These are phyloP conservation scores for Enteromius radiatus DNA, from an alignment of 2,797 vertebrate genomes.

Conservation along the genomic window DNA sequence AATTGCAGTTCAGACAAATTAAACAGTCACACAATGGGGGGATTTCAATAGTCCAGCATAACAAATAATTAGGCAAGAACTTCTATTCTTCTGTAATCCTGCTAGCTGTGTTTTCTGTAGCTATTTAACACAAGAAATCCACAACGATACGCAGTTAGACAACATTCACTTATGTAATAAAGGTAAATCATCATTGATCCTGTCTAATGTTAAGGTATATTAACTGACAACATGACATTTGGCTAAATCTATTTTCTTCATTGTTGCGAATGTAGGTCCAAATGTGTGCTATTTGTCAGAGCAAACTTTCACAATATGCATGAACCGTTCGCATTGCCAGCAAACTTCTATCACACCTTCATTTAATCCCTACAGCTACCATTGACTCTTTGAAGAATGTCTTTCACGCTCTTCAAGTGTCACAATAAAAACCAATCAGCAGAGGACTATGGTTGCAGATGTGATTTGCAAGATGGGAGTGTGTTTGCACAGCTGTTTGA, in stretches of 20 bases:
- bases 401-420: conserved; percentile 3
- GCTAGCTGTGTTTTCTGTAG: neutral
- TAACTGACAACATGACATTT: neutral
- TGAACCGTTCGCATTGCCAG: neutral
- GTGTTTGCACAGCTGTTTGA: conserved; percentile 38
- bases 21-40: neutral
- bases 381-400: neutral
- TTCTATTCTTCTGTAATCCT: neutral
- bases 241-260: neutral
- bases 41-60: neutral
- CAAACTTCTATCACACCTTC: neutral
- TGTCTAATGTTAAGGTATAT: neutral
- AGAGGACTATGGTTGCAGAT: conserved; percentile 12
- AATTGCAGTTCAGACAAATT: neutral
- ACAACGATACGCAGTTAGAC: neutral
- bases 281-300: neutral
- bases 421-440: neutral
- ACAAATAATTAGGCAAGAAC: neutral
- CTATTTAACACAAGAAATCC: neutral
- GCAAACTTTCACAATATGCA: neutral
- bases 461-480: conserved; percentile 35
- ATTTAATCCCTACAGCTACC: conserved; percentile 7
- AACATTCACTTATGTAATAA: neutral
- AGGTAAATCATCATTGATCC: neutral
- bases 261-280: neutral